A percentile compares a stretch with the other conserved stretches of the same genome.
Conservation (phyloP, 2,888 invertebrate species). For the Drosophila ustulata region DNA sequence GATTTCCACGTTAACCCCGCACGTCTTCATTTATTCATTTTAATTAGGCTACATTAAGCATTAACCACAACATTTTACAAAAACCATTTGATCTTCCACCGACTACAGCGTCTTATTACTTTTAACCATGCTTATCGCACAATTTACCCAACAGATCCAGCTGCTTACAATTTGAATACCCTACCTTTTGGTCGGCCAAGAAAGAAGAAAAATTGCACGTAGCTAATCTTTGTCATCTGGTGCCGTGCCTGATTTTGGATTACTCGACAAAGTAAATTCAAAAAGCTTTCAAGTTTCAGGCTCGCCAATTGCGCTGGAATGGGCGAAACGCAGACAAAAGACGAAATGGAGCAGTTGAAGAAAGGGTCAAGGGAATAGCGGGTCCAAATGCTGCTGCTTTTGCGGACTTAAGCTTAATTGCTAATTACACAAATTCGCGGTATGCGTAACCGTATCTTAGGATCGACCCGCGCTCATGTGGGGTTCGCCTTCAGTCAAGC, state of each 20-base stretch:
- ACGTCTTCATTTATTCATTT: conserved; percentile 21
- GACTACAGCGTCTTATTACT: conserved; percentile 12
- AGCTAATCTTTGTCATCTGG: conserved; percentile 79
- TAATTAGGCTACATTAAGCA: conserved; percentile 24
- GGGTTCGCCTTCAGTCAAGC: conserved; percentile 61
- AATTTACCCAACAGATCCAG: conserved; percentile 2
- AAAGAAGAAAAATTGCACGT: conserved; percentile 67
- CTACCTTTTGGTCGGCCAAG: conserved; percentile 41
- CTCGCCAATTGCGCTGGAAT: conserved; percentile 23
- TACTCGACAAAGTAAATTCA: conserved; percentile 55
- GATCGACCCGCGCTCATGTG: conserved; percentile 44
- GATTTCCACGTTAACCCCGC: neutral
- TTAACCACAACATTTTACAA: conserved; percentile 6
- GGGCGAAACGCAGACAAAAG: conserved; percentile 1
- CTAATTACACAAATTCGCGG: conserved; percentile 79
- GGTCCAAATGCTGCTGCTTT: conserved; percentile 40
- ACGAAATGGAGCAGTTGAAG: neutral
- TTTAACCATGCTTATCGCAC: conserved; percentile 1
- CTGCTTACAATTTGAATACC: conserved; percentile 23
- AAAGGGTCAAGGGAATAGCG: conserved; percentile 32
- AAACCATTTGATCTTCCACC: conserved; percentile 29
- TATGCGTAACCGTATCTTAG: conserved; percentile 53
- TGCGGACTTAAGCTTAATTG: conserved; percentile 69
- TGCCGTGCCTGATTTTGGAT: conserved; percentile 64
- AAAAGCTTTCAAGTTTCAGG: conserved; percentile 59